Base-by-base conservation (phyloP, 1,140 invertebrate species). In the Schlechtendalia chinensis region DNA sequence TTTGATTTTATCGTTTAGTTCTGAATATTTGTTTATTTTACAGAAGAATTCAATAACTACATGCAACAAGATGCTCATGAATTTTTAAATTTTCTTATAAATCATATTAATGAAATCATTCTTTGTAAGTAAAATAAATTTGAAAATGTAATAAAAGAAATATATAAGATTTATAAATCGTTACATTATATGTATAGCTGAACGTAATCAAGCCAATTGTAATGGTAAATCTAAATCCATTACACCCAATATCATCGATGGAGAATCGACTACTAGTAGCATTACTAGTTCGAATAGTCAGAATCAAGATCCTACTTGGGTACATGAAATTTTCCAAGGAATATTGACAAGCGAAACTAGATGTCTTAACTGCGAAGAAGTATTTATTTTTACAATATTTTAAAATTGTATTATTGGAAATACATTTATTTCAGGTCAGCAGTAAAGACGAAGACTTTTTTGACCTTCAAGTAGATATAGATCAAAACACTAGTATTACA, bases 1-100 rank as follows among this genome's bases (percentile, higher is more conserved):
- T 83, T 82, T 82, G 19, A 65, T 65, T 61, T 29, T 61, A 32
- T 67, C 16, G 19, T 3, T 19, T 45, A 67, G 11, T 4, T 5
- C 5, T 67, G 5, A 22, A 47, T 67, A 24, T 53, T 65, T 83
- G 81, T 84, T 85, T 84, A 84, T 84, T 85, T 90, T 91, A 83
- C 89, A 96, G 97, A 98, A 88, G 92, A 97, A 85, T 99, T 99
- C 90, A 97, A 99, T 87, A 99, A 99, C 87, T 99, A 98, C 85
- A 96, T 98, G 93, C 97, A 99, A 87, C 98, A 99, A 89, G 98
- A 99, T 92, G 98, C 98, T 65, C 98, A 99, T 86, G 98, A 99
- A 87, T 99, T 99, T 89, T 89, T 99, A 67, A 99, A 99, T 87
- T 99, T 98, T 87, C 89, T 99, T 67, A 95, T 99, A 71, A 99